phyloP scores from a whole-genome alignment of 2,888 invertebrate genomes.

The Argyresthia goedartella region DNA sequence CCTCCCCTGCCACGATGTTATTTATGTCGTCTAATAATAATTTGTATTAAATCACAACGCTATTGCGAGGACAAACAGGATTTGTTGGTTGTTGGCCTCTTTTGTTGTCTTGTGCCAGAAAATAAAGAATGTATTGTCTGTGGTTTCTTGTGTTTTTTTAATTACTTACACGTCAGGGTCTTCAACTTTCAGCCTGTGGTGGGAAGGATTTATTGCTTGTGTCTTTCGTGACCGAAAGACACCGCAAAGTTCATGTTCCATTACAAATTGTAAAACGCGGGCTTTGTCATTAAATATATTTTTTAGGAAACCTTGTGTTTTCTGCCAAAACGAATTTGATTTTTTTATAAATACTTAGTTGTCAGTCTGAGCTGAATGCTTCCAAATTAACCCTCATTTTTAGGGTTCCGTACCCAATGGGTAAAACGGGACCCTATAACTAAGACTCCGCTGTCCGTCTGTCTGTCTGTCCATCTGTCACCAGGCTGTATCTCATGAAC shows the following conservation, averaged over 20 bases:
- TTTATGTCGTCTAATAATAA: conserved; percentile 71
- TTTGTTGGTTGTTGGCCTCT: conserved; percentile 61
- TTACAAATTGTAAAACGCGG: conserved; percentile 19
- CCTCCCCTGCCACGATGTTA: conserved; percentile 51
- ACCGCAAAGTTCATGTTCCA: conserved; percentile 21
- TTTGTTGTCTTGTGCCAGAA: conserved; percentile 5
- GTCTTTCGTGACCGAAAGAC: conserved; percentile 16
- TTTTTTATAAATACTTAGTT: neutral
- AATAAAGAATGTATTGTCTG: neutral
- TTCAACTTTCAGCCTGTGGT: neutral
- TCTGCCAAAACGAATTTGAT: neutral
- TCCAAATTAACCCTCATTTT: no score
- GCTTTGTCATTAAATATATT: conserved; percentile 16
- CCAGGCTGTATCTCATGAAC: no score
- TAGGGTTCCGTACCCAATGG: no score
- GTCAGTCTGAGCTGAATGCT: no score
- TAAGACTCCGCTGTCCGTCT: no score
- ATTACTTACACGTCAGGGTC: neutral
- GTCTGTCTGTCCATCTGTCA: no score
- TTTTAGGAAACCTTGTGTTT: no score
- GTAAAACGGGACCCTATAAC: no score
- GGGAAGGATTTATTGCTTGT: conserved; percentile 1
- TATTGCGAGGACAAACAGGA: conserved; percentile 62
- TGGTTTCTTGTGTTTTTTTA: conserved; percentile 12
- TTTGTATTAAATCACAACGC: conserved; percentile 70